These are phyloP conservation scores for Gallinago undulata DNA, from an alignment of 2,113 vertebrate genomes.

Conservation along the genomic window DNA sequence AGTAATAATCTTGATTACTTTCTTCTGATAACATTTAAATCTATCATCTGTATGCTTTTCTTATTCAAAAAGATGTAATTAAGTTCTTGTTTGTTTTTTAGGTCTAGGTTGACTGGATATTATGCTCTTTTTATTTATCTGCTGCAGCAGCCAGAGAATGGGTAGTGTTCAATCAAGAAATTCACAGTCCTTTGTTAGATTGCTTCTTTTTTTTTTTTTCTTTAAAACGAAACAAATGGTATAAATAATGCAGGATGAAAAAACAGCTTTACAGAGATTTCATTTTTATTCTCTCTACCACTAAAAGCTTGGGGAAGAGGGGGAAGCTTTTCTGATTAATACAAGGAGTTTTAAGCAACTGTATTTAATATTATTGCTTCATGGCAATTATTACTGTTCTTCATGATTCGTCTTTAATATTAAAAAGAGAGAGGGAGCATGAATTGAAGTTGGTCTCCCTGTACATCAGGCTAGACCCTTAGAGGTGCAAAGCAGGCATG, in stretches of 20 bases:
- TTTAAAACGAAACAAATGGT: not conserved
- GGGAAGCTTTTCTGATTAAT: not conserved
- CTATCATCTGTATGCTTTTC: not conserved
- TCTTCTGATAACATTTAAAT: not conserved
- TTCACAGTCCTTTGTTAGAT: not conserved
- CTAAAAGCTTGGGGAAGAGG: not conserved
- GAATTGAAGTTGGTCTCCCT: not conserved
- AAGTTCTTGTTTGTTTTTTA: not conserved
- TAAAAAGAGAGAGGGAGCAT: not conserved
- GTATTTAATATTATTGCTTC: not conserved
- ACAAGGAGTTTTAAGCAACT: not conserved
- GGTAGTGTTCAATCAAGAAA: not conserved
- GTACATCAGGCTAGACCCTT: not conserved
- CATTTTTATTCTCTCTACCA: not conserved
- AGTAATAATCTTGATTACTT: conserved; percentile 6
- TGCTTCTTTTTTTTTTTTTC: not conserved
- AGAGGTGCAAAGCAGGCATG: not conserved
- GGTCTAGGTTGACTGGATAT: not conserved
- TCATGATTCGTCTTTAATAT: not conserved
- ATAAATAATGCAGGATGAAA: not conserved
- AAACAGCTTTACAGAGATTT: not conserved
- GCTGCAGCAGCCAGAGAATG: not conserved
- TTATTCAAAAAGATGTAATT: not conserved
- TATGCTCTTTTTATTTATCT: not conserved
- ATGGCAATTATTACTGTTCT: not conserved